Evolutionary conservation across 1,140 invertebrate species (phyloP).

Genomic region (Cydia pomonella): DNA sequence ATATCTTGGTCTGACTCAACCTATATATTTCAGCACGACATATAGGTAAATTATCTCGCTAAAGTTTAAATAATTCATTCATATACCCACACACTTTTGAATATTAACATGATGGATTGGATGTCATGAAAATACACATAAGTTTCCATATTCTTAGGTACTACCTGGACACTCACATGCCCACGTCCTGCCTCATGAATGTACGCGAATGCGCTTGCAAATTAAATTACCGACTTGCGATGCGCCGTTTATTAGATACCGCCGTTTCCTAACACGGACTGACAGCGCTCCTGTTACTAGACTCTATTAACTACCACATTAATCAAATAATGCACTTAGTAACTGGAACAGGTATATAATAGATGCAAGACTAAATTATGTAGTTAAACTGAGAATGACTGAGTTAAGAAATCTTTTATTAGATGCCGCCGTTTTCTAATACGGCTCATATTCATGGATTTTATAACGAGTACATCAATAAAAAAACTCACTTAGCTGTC

Average conservation of each 20-base stretch:
- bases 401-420: constrained; percentile 7
- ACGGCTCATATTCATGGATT: no score
- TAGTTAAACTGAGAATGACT: neutral
- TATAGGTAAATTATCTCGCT: no score
- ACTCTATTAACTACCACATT: neutral
- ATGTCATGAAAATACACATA: no score
- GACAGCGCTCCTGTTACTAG: constrained; percentile 8
- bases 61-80: no score
- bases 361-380: neutral
- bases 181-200: constrained; percentile 11
- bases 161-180: neutral
- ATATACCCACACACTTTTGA: no score
- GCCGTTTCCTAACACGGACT: constrained; percentile 14
- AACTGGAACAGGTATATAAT: neutral
- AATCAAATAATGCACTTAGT: neutral
- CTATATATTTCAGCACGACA: no score
- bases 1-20: no score
- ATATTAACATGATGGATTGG: no score
- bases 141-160: neutral
- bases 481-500: neutral
- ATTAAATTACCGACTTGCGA: constrained; percentile 32
- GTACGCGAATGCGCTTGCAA: constrained; percentile 13
- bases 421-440: constrained; percentile 1
- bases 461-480: neutral
- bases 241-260: constrained; percentile 30